Evolutionary conservation across 2,113 vertebrate species (phyloP), one percentile per base, ranked within the genome.

Genomic region (Trogon surrucura): DNA sequence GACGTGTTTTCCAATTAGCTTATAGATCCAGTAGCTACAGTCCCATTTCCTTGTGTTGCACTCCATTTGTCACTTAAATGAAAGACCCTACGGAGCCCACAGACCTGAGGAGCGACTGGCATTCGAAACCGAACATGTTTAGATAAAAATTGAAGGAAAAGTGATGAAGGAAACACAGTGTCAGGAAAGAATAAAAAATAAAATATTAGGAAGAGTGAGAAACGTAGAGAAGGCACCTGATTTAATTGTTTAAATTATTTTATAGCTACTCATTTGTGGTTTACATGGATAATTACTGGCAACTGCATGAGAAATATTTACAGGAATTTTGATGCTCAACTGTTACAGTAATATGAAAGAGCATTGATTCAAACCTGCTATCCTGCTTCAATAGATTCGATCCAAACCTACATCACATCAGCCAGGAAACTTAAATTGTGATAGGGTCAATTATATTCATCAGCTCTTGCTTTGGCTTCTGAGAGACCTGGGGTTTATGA

Each of bases 291-390:
- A 71, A 71, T 93, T 96, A 86, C 75, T 67, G 56, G 71, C 72
- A 96, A 79, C 56, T 60, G 48, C 21, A 50, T 2, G 6, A 90
- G 64, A 95, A 90, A 90, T 80, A 88, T 91, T 95, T 96, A 96
- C 75, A 67, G 85, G 90, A 90, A 95, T 91, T 93, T 93, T 86
- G 64, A 84, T 95, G 48, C 44, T 94, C 69, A 66, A 57, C 64
- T 92, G 18, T 95, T 92, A 86, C 82, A 90, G 77, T 88, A 93
- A 88, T 88, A 88, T 80, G 41, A 90, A 96, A 83, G 16, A 93
- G 10, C 89, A 96, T 95, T 93, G 85, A 96, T 97, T 82, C 88
- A 92, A 88, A 91, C 64, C 65, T 67, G 27, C 64, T 94, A 38
- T 62, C 88, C 51, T 80, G 47, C 80, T 88, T 85, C 88, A 86